These are phyloP conservation scores for Lithophane ornitopus DNA, from an alignment of 2,888 invertebrate species.

Conservation along the genomic window DNA sequence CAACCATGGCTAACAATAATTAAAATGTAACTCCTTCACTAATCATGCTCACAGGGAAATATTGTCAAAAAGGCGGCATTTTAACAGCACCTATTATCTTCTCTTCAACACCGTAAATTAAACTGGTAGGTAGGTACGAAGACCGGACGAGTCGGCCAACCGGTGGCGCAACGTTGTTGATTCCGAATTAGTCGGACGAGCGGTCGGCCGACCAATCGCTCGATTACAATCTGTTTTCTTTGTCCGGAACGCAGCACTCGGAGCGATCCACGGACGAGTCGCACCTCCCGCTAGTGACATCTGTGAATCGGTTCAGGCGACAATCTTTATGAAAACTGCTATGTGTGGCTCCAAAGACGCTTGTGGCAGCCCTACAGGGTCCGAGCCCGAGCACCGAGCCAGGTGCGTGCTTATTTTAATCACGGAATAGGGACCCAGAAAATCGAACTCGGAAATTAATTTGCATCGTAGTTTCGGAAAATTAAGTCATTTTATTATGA, in stretches of 20 bases:
- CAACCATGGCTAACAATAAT: conserved; percentile 32
- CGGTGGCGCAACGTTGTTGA: conserved; percentile 70
- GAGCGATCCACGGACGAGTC: conserved; percentile 76
- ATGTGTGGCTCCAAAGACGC: conserved; percentile 75
- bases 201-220: conserved; percentile 66
- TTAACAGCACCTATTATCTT: conserved; percentile 87
- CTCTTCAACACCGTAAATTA: conserved; percentile 88
- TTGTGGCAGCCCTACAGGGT: conserved; percentile 70
- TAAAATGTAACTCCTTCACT: conserved; percentile 56
- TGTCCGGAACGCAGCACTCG: conserved; percentile 79
- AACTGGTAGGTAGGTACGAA: conserved; percentile 81
- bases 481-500: conserved; percentile 63
- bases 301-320: conserved; percentile 74
- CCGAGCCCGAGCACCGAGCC: conserved; percentile 65
- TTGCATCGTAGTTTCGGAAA: conserved; percentile 66
- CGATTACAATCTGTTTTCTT: conserved; percentile 87
- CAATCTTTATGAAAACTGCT: conserved; percentile 73
- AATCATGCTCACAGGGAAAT: conserved; percentile 68
- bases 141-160: conserved; percentile 74
- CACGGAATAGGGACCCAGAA: conserved; percentile 77
- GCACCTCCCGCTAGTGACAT: conserved; percentile 71
- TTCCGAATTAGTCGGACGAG: conserved; percentile 69
- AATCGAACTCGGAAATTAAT: conserved; percentile 76
- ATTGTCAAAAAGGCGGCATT: conserved; percentile 78
- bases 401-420: conserved; percentile 80